phyloP scores from a whole-genome alignment of 2,888 invertebrate genomes.

The Pyrrhosoma nymphula region DNA sequence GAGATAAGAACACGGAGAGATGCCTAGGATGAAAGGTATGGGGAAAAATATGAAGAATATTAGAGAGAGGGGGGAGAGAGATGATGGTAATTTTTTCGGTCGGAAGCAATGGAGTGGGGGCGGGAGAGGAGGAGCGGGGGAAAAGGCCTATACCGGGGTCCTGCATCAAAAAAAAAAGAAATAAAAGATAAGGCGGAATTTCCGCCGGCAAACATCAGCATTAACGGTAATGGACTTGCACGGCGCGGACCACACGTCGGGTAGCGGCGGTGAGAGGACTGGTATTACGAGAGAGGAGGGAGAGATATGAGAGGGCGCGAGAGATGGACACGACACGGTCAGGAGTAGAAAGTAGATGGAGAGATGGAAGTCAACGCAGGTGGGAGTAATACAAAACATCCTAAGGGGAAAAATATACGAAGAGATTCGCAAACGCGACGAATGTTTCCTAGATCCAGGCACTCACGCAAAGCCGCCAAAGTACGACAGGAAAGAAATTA shows the following conservation, averaged over 20 bases:
- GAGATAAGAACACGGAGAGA: neutral
- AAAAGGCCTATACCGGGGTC: neutral
- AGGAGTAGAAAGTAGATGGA: neutral
- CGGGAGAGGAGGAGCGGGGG: neutral
- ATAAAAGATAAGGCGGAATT: constrained; percentile 43
- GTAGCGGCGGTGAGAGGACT: neutral
- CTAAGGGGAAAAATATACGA: neutral
- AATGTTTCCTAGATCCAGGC: neutral
- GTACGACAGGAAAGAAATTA: neutral
- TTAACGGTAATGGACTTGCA: constrained; percentile 61
- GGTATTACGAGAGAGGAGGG: neutral
- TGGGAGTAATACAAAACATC: neutral
- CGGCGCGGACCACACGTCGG: neutral
- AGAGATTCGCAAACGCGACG: neutral
- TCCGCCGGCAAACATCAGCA: constrained; percentile 63
- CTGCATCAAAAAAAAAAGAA: neutral
- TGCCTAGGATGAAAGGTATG: neutral
- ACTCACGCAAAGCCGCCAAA: neutral
- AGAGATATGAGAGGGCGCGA: neutral
- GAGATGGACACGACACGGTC: neutral
- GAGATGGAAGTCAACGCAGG: neutral
- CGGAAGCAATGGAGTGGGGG: constrained; percentile 11
- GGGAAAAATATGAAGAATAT: neutral
- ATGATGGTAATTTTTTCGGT: constrained; percentile 21
- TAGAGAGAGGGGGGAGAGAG: neutral